Percentiles rank a stretch among this genome's conserved stretches.
Evolutionary conservation across 2,113 vertebrate genomes (phyloP).

Genomic region (Neogobius melanostomus): DNA sequence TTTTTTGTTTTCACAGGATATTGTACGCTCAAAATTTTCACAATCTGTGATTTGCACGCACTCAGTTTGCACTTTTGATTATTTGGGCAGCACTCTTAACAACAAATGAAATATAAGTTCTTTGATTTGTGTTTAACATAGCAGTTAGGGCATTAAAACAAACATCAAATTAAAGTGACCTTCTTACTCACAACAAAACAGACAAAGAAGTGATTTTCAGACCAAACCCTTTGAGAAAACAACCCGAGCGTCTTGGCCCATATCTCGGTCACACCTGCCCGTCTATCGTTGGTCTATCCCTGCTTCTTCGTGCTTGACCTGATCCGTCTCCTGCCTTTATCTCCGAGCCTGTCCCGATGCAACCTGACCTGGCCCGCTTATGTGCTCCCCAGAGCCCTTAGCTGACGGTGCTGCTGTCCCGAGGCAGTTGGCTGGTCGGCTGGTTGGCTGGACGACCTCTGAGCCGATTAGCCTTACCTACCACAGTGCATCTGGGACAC

Average conservation of each 20-base stretch:
- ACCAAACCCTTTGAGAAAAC: background rate
- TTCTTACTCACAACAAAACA: too few relatives aligned
- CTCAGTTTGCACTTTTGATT: too few relatives aligned
- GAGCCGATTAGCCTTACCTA: conserved; percentile 67
- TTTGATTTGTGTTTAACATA: too few relatives aligned
- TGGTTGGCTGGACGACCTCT: conserved; percentile 41
- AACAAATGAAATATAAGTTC: too few relatives aligned
- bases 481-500: conserved; percentile 53
- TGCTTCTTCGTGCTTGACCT: conserved; percentile 36
- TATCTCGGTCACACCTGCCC: conserved; percentile 9
- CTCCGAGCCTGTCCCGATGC: conserved; percentile 40
- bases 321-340: conserved; percentile 50
- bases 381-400: conserved; percentile 29
- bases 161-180: too few relatives aligned
- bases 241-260: background rate
- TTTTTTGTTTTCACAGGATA: too few relatives aligned
- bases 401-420: background rate
- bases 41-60: too few relatives aligned
- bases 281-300: conserved; percentile 16
- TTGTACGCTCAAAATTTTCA: too few relatives aligned
- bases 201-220: background rate
- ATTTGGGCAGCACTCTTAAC: too few relatives aligned
- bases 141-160: too few relatives aligned
- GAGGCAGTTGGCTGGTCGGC: conserved; percentile 42
- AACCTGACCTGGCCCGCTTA: conserved; percentile 60